Evolutionary conservation across 2,888 invertebrate species (phyloP).

Genomic region (Sphecodes monilicornis): DNA sequence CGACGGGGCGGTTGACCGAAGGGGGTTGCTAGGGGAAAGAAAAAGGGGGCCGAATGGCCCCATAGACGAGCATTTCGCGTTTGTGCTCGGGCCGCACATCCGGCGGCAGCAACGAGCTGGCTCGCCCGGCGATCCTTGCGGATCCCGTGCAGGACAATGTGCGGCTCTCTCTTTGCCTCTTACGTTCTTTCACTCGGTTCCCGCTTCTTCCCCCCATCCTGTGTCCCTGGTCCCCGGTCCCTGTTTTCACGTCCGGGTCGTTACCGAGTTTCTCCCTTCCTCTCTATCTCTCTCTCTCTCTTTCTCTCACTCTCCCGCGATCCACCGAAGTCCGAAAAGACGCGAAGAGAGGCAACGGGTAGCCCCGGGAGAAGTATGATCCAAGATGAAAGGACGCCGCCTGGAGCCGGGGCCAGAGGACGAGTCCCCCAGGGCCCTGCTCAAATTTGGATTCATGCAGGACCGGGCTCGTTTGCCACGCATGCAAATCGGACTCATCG

Average conservation of each 20-base stretch:
- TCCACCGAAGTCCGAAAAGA: conserved; percentile 68
- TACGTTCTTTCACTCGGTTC: conserved; percentile 18
- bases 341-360: conserved; percentile 53
- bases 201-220: conserved; percentile 18
- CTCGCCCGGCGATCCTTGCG: conserved; percentile 60
- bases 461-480: conserved; percentile 73
- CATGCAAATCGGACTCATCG: conserved; percentile 69
- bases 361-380: conserved; percentile 78
- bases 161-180: conserved; percentile 70
- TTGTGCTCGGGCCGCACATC: conserved; percentile 74
- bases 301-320: too few relatives aligned
- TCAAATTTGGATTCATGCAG: conserved; percentile 81
- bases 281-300: too few relatives aligned
- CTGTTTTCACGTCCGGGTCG: conserved; percentile 56
- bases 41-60: conserved; percentile 26
- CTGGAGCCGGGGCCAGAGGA: conserved; percentile 42
- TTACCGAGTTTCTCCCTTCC: conserved; percentile 23
- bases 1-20: conserved; percentile 50
- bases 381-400: conserved; percentile 81
- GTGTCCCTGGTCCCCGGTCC: conserved; percentile 1
- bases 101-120: conserved; percentile 56
- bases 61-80: conserved; percentile 65
- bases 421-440: conserved; percentile 61
- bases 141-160: conserved; percentile 76
- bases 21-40: conserved; percentile 40